Conservation (phyloP, 1,140 invertebrate species). For the Argopecten irradians region DNA sequence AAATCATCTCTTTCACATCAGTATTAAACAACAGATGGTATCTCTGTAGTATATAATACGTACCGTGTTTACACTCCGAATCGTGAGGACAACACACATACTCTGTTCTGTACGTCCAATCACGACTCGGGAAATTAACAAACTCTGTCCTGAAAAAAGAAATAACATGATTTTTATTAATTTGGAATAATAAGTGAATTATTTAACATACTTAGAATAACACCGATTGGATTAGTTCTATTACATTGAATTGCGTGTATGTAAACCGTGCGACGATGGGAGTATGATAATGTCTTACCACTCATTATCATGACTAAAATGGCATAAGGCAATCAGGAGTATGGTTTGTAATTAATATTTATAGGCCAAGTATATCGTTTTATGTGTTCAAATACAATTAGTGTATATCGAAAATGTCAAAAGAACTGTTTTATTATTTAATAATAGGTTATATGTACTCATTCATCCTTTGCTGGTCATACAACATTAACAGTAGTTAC, state of each 20-base stretch:
- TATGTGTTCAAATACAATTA: too few species aligned
- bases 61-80: constrained; percentile 51
- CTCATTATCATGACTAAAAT: not conserved
- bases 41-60: not conserved
- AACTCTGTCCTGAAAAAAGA: constrained; percentile 54
- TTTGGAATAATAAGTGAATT: not conserved
- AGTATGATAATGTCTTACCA: not conserved
- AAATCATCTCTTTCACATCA: not conserved
- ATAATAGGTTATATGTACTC: too few species aligned
- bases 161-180: not conserved
- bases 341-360: not conserved
- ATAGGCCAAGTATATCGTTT: not conserved
- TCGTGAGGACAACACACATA: constrained; percentile 60
- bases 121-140: constrained; percentile 51
- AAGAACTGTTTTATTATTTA: too few species aligned
- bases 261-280: not conserved
- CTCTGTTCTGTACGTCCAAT: constrained; percentile 50
- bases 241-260: too few species aligned
- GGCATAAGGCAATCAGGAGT: not conserved
- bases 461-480: too few species aligned
- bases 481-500: too few species aligned
- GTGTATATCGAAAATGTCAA: too few species aligned
- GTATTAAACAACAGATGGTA: not conserved
- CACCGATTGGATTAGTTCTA: too few species aligned
- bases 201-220: not conserved